Conservation (phyloP, 2,888 invertebrate genomes). For the Dasypogon diadema region DNA sequence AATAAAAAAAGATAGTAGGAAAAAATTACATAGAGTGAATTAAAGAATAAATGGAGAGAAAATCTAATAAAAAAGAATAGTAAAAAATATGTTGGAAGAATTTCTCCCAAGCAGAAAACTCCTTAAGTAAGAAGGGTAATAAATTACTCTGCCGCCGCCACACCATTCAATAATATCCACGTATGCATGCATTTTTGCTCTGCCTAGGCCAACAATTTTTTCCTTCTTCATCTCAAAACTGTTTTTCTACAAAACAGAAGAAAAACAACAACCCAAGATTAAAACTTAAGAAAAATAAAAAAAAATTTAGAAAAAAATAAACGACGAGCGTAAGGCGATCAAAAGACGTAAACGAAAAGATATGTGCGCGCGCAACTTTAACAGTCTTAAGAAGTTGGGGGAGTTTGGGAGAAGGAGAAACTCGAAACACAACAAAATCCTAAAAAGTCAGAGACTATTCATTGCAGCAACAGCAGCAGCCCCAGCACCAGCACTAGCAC, state of each 20-base stretch:
- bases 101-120: constrained; percentile 10
- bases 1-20: background rate
- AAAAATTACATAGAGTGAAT: no score
- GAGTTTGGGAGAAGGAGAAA: background rate
- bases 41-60: background rate
- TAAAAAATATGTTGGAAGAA: constrained; percentile 17
- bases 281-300: background rate
- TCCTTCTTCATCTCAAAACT: background rate
- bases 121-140: constrained; percentile 35
- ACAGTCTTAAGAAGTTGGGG: constrained; percentile 24
- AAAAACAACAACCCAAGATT: no score
- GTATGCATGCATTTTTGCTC: background rate
- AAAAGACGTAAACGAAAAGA: constrained; percentile 8
- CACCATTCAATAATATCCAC: constrained; percentile 39
- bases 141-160: constrained; percentile 39
- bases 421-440: background rate
- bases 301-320: constrained; percentile 9
- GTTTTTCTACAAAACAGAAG: background rate
- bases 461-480: background rate
- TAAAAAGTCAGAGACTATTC: background rate
- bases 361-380: constrained; percentile 30
- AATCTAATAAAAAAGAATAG: constrained; percentile 1
- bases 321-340: no score
- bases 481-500: background rate
- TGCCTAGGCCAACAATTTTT: constrained; percentile 1